Evolutionary conservation across 1,140 invertebrate species (phyloP), one percentile per base, ranked within the genome.

Genomic region (Riptortus pedestris): DNA sequence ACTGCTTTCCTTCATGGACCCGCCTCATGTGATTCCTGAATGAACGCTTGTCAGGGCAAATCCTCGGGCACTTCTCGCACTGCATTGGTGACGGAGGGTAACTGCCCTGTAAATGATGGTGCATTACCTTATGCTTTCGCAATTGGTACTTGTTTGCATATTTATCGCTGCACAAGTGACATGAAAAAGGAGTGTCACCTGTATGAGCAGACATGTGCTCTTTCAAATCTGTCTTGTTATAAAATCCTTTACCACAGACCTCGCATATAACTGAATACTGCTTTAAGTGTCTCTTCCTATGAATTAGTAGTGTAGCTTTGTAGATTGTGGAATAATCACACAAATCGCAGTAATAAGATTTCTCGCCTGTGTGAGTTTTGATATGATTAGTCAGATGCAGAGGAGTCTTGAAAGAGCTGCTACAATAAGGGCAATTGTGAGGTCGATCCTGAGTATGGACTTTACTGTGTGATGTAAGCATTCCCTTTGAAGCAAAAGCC

Each of bases 31-130:
- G 57, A 20, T 85, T 83, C 72, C 85, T 86, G 51, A 87, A 74
- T 66, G 85, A 84, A 60, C 85, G 84, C 82, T 76, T 93, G 91
- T 31, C 81, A 79, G 65, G 87, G 89, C 0, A 85, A 80, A 24
- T 84, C 80, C 71, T 86, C 89, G 1, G 87, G 78, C 64, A 85
- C 83, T 18, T 77, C 69, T 22, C 43, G 22, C 16, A 77, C 72
- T 2, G 73, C 78, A 70, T 82, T 80, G 27, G 80, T 78, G 71
- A 78, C 74, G 71, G 80, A 77, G 66, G 83, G n/a, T n/a, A n/a
- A 81, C n/a, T 78, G 75, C 64, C 73, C 73, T 22, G 75, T 18
- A 24, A 45, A 31, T 29, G 12, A 65, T 70, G 67, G 12, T 63
- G 58, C 16, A 61, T 51, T 27, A 64, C 67, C 52, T 69, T 71